Conservation (phyloP, 35 echinoderm and acorn worm species). For the Eucidaris tribuloides region DNA sequence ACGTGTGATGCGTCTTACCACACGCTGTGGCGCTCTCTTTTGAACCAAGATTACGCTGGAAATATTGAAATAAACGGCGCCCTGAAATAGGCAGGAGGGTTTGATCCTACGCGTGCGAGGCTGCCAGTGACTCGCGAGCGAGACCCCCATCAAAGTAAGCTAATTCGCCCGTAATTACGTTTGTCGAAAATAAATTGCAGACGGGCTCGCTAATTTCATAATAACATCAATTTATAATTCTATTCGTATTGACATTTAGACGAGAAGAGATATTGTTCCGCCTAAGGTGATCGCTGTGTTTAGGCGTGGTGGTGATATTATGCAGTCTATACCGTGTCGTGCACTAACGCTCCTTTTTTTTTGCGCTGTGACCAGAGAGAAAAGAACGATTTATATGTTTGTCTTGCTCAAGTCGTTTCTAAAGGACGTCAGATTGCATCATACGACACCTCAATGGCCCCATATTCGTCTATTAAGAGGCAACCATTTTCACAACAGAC, state of each 20-base stretch:
- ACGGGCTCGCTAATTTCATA: constrained; percentile 76
- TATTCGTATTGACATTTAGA: constrained; percentile 55
- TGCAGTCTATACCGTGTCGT: neutral
- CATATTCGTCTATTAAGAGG: neutral
- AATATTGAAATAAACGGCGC: constrained; percentile 21
- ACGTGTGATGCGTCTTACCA: neutral
- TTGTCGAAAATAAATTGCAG: constrained; percentile 59
- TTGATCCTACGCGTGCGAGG: constrained; percentile 7
- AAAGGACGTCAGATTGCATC: no score
- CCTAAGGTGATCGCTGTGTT: neutral
- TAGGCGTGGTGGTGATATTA: constrained; percentile 22
- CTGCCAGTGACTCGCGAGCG: neutral
- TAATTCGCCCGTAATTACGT: constrained; percentile 69
- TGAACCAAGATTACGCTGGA: constrained; percentile 7
- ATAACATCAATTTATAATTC: constrained; percentile 77
- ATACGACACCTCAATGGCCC: no score
- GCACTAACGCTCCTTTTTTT: no score
- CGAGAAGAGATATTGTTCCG: constrained; percentile 33
- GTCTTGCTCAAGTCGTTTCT: no score
- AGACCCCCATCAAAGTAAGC: constrained; percentile 40
- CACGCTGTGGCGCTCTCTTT: neutral
- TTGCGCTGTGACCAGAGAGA: no score
- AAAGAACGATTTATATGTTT: no score
- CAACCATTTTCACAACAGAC: neutral
- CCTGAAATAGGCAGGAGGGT: constrained; percentile 20